Evolutionary conservation across 2,113 vertebrate species (phyloP), one percentile per base, ranked within the genome.

Genomic region (Panthera leo): DNA sequence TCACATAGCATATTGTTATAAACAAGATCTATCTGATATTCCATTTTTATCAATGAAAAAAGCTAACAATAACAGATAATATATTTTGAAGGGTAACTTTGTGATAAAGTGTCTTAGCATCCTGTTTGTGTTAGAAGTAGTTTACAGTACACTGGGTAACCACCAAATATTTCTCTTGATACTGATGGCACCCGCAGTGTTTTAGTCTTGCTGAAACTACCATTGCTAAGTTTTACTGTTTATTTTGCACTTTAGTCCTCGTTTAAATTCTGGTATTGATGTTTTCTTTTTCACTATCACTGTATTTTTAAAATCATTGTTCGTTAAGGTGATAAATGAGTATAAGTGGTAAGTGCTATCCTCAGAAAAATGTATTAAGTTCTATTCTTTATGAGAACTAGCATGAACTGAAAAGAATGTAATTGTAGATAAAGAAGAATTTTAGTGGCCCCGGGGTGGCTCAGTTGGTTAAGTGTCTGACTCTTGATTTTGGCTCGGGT

Each of bases 321-420:
- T 95, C 15, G 55, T 93, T 82, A 82, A 94, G 61, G 63, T 85
- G 45, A 31, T 76, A 86, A 71, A 12, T 88, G 23, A 63, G 39
- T 70, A 8, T 80, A 68, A 80, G 9, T 90, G 42, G 19, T 68
- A 79, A 94, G 55, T 83, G 8, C 65, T 71, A 1, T 42, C 92
- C 80, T 53, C n/a, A 79, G 36, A 89, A 93, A 86, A 97, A 65
- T 67, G 19, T 16, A 58, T 73, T 89, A 18, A 88, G 91, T 80
- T 86, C 15, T 29, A 7, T n/a, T 93, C 27, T 61, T 93, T 39
- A 48, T 82, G 25, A 55, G 3, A 92, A 89, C 13, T 31, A 89
- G 10, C 34, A 79, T 48, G 53, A 73, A n/a, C 48, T 63, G 55
- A 93, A 95, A 85, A 18, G 13, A 79, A 80, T 98, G 18, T 78